A percentile compares a stretch with the other conserved stretches of the same genome.
phyloP scores from a whole-genome alignment of 1,140 invertebrate species.

The Spodoptera litura region DNA sequence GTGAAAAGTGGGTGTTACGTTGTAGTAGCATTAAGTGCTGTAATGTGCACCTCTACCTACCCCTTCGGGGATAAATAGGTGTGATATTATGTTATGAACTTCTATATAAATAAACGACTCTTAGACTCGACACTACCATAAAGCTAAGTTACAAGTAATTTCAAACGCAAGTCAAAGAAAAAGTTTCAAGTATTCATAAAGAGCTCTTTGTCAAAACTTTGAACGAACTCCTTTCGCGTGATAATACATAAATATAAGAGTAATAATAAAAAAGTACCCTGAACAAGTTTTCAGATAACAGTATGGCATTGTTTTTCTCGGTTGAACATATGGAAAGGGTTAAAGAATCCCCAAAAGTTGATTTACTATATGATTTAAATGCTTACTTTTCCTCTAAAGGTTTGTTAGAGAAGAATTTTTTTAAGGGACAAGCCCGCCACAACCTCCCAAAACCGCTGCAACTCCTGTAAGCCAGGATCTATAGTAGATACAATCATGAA shows the following conservation, averaged over 20 bases:
- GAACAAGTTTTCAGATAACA: neutral
- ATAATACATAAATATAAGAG: neutral
- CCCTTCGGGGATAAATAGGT: neutral
- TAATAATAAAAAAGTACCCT: constrained; percentile 7
- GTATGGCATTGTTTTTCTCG: neutral
- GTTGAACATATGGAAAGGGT: neutral
- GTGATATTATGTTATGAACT: no score
- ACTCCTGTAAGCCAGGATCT: no score
- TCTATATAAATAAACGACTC: neutral
- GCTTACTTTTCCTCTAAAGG: no score
- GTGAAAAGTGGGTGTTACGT: no score
- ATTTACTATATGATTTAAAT: no score
- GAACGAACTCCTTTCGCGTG: neutral
- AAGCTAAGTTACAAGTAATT: neutral
- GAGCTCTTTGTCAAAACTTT: constrained; percentile 20
- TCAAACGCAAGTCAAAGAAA: neutral
- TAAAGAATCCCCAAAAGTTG: no score
- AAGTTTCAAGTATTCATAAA: constrained; percentile 31
- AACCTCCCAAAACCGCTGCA: no score
- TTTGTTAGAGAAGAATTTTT: no score
- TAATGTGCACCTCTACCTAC: no score
- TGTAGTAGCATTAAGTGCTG: no score
- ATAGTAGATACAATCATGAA: no score
- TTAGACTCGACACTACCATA: neutral
- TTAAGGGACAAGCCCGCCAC: no score